Evolutionary conservation across 2,888 invertebrate species (phyloP).

Genomic region (Cantharis flavilabris): DNA sequence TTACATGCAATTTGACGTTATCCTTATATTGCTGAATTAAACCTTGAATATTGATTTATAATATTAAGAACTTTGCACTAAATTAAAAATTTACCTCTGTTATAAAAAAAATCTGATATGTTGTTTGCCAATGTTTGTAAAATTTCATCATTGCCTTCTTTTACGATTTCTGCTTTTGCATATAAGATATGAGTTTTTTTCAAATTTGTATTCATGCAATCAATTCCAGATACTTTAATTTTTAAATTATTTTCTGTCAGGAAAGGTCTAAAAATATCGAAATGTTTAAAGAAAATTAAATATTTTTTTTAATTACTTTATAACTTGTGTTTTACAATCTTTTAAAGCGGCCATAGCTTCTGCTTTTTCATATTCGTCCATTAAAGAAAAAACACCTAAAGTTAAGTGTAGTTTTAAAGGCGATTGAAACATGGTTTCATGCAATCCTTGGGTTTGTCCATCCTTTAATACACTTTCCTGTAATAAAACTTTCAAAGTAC

Average conservation of each 20-base stretch:
- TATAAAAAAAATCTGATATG: conserved; percentile 63
- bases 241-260: conserved; percentile 46
- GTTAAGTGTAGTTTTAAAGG: conserved; percentile 82
- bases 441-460: conserved; percentile 63
- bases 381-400: conserved; percentile 72
- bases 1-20: conserved; percentile 82
- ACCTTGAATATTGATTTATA: conserved; percentile 50
- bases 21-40: conserved; percentile 60
- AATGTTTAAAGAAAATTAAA: neutral
- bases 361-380: conserved; percentile 74
- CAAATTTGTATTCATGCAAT: conserved; percentile 91
- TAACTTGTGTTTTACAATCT: conserved; percentile 65
- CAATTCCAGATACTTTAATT: conserved; percentile 74
- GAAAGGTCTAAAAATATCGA: conserved; percentile 39
- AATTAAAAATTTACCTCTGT: conserved; percentile 59
- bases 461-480: conserved; percentile 43
- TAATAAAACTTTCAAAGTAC: neutral
- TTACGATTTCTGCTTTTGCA: conserved; percentile 62
- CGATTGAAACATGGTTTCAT: conserved; percentile 73
- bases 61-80: no score
- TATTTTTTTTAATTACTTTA: conserved; percentile 58
- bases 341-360: conserved; percentile 67
- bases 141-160: conserved; percentile 55
- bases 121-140: conserved; percentile 69
- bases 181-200: conserved; percentile 79